Conservation (phyloP, 2,888 invertebrate genomes). For the Drosophila pseudotalamancana region DNA sequence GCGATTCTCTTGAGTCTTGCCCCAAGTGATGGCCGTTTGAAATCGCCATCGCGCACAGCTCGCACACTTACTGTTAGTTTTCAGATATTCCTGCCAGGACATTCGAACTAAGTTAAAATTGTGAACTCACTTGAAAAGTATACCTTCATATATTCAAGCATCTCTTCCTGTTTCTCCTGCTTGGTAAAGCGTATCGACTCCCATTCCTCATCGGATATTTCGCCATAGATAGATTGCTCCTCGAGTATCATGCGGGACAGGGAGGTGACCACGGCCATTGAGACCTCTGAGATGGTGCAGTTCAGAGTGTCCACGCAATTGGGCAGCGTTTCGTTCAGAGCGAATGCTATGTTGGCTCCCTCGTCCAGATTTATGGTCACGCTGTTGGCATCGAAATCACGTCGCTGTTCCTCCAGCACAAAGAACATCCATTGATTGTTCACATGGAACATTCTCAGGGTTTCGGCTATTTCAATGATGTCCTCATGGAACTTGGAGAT, state of each 20-base stretch:
- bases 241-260: slow-evolving; percentile 88
- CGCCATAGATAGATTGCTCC: slow-evolving; percentile 89
- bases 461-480: slow-evolving; percentile 89
- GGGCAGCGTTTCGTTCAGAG: slow-evolving; percentile 88
- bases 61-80: slow-evolving; percentile 84
- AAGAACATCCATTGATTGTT: slow-evolving; percentile 93
- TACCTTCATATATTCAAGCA: slow-evolving; percentile 89
- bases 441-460: slow-evolving; percentile 88
- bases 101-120: too few species aligned
- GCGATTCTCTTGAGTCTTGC: slow-evolving; percentile 81
- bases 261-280: slow-evolving; percentile 88
- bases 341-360: slow-evolving; percentile 92
- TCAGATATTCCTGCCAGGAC: slow-evolving; percentile 76
- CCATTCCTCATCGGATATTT: slow-evolving; percentile 94
- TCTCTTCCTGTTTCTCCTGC: slow-evolving; percentile 87
- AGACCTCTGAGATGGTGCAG: slow-evolving; percentile 89
- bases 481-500: slow-evolving; percentile 84
- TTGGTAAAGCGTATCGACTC: slow-evolving; percentile 91
- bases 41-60: slow-evolving; percentile 87
- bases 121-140: too few species aligned
- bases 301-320: slow-evolving; percentile 87
- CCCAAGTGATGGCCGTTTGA: slow-evolving; percentile 87
- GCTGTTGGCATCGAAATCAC: slow-evolving; percentile 84
- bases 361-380: slow-evolving; percentile 87
- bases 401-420: slow-evolving; percentile 87